Evolutionary conservation across 2,113 vertebrate genomes (phyloP).

Genomic region (Notarius quadriscutis): DNA sequence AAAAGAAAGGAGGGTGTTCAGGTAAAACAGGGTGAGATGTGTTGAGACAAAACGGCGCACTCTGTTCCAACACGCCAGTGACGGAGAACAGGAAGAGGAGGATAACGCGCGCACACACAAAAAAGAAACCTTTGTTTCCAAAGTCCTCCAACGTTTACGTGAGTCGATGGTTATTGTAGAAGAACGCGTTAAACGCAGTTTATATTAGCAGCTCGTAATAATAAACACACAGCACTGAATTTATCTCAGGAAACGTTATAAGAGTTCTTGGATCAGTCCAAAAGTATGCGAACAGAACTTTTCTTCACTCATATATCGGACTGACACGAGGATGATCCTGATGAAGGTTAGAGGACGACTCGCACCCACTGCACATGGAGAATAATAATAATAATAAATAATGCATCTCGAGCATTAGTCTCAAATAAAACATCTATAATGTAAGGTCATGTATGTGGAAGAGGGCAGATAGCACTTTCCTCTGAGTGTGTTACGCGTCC

Average conservation of each 20-base stretch:
- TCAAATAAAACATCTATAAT: background rate
- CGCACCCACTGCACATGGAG: background rate
- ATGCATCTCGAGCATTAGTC: no score
- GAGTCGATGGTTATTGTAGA: background rate
- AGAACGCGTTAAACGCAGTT: background rate
- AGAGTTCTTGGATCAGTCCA: no score
- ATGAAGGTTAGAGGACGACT: background rate
- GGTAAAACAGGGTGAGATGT: conserved; percentile 12
- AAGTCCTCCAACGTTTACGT: background rate
- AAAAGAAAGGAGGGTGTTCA: background rate
- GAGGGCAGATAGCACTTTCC: background rate
- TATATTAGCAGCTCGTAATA: background rate
- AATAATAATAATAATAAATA: no score
- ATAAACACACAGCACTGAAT: no score
- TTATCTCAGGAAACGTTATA: no score
- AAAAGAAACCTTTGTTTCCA: background rate
- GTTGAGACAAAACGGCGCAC: background rate
- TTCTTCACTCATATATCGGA: background rate
- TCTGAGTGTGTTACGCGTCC: background rate
- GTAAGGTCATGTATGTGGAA: background rate
- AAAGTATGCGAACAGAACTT: no score
- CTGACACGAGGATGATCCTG: background rate
- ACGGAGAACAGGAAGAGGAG: background rate
- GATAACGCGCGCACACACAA: no score
- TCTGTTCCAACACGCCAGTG: conserved; percentile 8